Evolutionary conservation across 2,113 vertebrate genomes (phyloP).

Genomic region (Hippocampus zosterae): DNA sequence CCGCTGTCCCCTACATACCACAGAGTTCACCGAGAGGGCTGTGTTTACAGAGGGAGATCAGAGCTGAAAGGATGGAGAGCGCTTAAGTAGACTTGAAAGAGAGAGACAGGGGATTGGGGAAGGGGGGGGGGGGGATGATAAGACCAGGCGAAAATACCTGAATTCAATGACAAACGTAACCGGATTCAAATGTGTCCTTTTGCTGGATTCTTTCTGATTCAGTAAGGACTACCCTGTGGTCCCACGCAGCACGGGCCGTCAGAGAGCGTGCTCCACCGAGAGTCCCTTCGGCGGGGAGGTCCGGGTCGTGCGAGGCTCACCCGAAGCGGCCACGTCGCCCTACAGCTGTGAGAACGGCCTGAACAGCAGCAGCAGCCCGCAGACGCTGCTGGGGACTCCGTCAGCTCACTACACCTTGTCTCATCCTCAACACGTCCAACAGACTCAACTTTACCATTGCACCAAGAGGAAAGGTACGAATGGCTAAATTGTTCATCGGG

Average conservation of each 20-base stretch:
- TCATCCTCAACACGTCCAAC: conserved; percentile 67
- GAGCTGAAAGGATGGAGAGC: conserved; percentile 49
- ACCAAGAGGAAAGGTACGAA: conserved; percentile 88
- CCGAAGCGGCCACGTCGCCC: conserved; percentile 78
- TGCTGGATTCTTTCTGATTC: conserved; percentile 13
- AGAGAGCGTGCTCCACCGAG: conserved; percentile 80
- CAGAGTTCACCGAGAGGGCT: conserved; percentile 65
- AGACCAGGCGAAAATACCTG: conserved; percentile 9
- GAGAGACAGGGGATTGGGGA: not conserved
- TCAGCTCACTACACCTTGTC: conserved; percentile 79
- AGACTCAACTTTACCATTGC: conserved; percentile 83
- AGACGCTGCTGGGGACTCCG: conserved; percentile 76
- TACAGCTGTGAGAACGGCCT: conserved; percentile 87
- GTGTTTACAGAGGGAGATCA: conserved; percentile 45
- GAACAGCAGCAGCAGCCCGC: conserved; percentile 77
- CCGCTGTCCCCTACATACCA: conserved; percentile 60
- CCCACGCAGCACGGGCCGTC: conserved; percentile 85
- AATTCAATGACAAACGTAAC: not conserved
- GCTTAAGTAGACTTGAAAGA: conserved; percentile 34
- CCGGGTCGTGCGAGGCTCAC: conserved; percentile 72
- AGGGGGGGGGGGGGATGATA: not conserved
- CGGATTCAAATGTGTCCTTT: conserved; percentile 1
- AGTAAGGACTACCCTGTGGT: conserved; percentile 93
- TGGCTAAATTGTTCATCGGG: not conserved
- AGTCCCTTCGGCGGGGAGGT: conserved; percentile 82